Base-by-base conservation (phyloP, 2,888 invertebrate species). In the Actias luna region DNA sequence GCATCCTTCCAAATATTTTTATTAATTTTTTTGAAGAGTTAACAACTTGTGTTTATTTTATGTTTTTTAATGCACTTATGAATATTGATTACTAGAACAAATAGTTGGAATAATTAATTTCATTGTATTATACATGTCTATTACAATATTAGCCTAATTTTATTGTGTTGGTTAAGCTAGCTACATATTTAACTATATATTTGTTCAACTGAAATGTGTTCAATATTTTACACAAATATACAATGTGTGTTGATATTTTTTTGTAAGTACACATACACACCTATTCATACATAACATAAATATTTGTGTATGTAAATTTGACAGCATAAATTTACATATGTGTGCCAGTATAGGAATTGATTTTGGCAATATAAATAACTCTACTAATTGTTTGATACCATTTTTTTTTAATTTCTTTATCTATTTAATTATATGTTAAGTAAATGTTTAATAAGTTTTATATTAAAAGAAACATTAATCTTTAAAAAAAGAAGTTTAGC, bases 1-100 rank as follows among this genome's bases (percentile, higher is more conserved):
- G 63, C 69, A 62, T 60, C 67, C 63, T n/a, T 55, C n/a, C 2
- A 29, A 29, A 55, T 29, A 52, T 16, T 55, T 29, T 55, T 29
- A 55, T 8, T 29, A 29, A 5, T 29, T n/a, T 29, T 0, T 55
- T 29, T 55, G 7, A n/a, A n/a, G n/a, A n/a, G n/a, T n/a, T n/a
- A n/a, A n/a, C n/a, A n/a, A n/a, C n/a, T n/a, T n/a, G n/a, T n/a
- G n/a, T n/a, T n/a, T n/a, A n/a, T n/a, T n/a, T n/a, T n/a, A n/a
- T 55, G 55, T 29, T 55, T 55, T 29, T 29, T 55, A 55, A n/a
- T 55, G 27, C 29, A 55, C 55, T 29, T 55, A 55, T 29, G 29
- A n/a, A 29, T 8, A 18, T 27, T 16, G 29, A 1, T 52, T 52
- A 27, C 29, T 16, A 29, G 29, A 55, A 27, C 5, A 29, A 29